Percentiles rank a stretch among this genome's conserved stretches.
phyloP scores from a whole-genome alignment of 1,140 invertebrate species.

The Drosophila jambulina region DNA sequence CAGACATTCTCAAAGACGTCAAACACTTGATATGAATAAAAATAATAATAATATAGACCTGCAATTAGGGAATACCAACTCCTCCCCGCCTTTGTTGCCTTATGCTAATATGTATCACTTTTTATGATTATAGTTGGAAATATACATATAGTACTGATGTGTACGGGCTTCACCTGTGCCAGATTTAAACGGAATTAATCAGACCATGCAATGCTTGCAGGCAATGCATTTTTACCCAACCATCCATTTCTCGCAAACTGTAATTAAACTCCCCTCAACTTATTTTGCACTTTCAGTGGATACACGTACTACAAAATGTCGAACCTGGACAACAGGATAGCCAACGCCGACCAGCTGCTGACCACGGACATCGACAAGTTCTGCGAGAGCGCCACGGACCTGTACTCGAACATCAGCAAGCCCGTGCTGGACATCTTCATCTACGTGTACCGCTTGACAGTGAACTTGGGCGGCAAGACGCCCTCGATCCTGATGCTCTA shows the following conservation, averaged over 20 bases:
- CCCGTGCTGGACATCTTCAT: constrained; percentile 97
- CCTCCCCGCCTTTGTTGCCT: not conserved
- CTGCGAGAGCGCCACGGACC: constrained; percentile 96
- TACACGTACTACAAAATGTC: constrained; percentile 99
- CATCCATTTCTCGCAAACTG: not conserved
- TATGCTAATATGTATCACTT: constrained; percentile 6
- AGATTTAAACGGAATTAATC: not conserved
- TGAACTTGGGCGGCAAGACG: constrained; percentile 94
- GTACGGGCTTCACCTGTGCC: not conserved
- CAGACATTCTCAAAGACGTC: not conserved
- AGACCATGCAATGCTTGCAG: not conserved
- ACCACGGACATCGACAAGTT: constrained; percentile 99
- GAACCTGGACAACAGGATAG: constrained; percentile 97
- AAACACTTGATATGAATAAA: not conserved
- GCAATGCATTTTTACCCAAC: not conserved
- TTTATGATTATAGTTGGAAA: not conserved
- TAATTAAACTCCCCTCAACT: not conserved
- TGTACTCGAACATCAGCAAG: constrained; percentile 99
- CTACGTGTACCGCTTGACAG: constrained; percentile 95
- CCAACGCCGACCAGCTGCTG: constrained; percentile 98
- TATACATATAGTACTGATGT: not conserved
- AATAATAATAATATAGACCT: not conserved
- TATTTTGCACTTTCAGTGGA: constrained; percentile 87
- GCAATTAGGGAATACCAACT: not conserved
- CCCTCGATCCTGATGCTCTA: constrained; percentile 95